Percentiles rank a stretch among this genome's conserved stretches.
phyloP scores from a whole-genome alignment of 2,888 invertebrate genomes.

The Sminthurides aquaticus region DNA sequence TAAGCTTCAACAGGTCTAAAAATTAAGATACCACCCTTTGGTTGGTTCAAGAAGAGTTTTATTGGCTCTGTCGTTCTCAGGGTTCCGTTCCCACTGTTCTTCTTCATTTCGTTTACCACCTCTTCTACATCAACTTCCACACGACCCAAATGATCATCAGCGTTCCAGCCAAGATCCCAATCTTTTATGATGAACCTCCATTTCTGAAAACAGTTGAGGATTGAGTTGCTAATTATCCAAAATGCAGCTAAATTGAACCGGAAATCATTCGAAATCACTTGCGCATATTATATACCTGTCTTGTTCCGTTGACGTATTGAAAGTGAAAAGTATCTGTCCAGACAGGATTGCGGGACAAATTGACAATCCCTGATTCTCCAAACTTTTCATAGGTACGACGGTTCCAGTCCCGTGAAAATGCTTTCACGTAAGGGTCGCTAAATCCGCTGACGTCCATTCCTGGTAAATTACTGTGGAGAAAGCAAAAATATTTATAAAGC shows the following conservation, averaged over 20 bases:
- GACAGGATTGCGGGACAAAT: background rate
- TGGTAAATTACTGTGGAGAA: conserved; percentile 8
- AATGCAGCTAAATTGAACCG: background rate
- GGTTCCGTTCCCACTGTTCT: background rate
- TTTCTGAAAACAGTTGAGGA: background rate
- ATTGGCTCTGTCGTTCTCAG: conserved; percentile 1
- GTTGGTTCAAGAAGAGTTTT: conserved; percentile 5
- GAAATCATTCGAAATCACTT: background rate
- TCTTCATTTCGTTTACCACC: conserved; percentile 1
- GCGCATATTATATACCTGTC: conserved; percentile 10
- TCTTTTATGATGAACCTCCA: conserved; percentile 12
- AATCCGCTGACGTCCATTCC: background rate
- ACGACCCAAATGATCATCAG: conserved; percentile 10
- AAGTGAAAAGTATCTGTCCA: conserved; percentile 10
- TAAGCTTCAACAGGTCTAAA: conserved; percentile 6
- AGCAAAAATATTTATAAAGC: background rate
- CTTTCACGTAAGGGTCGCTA: conserved; percentile 14
- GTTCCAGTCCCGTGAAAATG: background rate
- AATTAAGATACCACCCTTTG: conserved; percentile 10
- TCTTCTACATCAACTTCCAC: conserved; percentile 12
- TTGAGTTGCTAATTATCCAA: background rate
- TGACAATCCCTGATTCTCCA: conserved; percentile 1
- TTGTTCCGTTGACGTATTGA: conserved; percentile 7
- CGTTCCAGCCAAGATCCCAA: conserved; percentile 15
- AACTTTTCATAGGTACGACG: background rate